Evolutionary conservation across 2,797 vertebrate species (phyloP), one percentile per base, ranked within the genome.

Genomic region (Myoxocephalus aenaeus): DNA sequence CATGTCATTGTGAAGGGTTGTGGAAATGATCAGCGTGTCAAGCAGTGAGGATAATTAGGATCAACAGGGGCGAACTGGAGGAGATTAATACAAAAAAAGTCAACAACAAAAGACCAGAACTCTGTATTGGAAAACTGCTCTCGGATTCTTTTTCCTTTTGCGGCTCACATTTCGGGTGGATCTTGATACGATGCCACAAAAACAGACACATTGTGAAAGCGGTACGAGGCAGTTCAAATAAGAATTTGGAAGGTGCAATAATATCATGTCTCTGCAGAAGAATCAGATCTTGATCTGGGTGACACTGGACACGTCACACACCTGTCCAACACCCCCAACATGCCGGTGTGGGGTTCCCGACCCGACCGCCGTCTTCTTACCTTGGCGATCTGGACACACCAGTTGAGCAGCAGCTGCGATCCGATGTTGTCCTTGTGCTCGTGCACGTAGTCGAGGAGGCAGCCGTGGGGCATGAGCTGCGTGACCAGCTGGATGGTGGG

Each of bases 371-470:
- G 50, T 36, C 14, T 17, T 27, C 32, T 84, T 95, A 98, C 97
- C 97, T 98, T 98, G 34, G 97, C 97, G 77, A 98, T 98, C 78
- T 98, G 97, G 85, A 98, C 97, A 95, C 97, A 98, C 97, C 97
- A 98, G 88, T 98, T 98, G 48, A 98, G 95, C 77, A 98, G 94
- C 70, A 98, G 94, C 90, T 98, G 97, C 38, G 97, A 98, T 27
- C 97, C 97, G 44, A 98, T 98, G 78, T 98, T 97, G 88, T 98
- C 97, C 91, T 98, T 97, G 75, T 98, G 97, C 72, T 98, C 97
- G n/a, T 97, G 97, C 32, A 98, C 96, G 0, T 98, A 98, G 84
- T 98, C 97, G 80, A 98, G 79, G 32, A 98, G 94, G 92, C 97
- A 98, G 79, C 97, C 97, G 3, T 98, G 97, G 25, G 97, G 97